phyloP scores from a whole-genome alignment of 2,888 invertebrate species.

The Agrenia bidenticulata region DNA sequence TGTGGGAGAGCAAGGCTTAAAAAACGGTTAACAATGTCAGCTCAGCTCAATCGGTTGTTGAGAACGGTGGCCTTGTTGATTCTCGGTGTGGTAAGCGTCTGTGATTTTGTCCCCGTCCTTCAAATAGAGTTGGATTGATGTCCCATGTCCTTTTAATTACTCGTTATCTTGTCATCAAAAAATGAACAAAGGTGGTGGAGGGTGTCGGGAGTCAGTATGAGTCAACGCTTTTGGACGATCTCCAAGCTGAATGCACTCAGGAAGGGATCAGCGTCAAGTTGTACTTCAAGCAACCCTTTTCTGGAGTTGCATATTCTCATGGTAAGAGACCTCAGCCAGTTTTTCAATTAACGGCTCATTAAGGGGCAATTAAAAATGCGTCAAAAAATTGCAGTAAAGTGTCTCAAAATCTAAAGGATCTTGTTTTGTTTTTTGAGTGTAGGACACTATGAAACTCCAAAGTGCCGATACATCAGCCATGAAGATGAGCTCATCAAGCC shows the following conservation, averaged over 20 bases:
- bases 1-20: too few relatives aligned
- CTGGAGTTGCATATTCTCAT: constrained; percentile 48
- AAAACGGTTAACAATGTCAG: too few relatives aligned
- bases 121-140: too few relatives aligned
- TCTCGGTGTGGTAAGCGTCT: too few relatives aligned
- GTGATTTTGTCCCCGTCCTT: too few relatives aligned
- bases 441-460: constrained; percentile 47
- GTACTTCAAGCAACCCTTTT: constrained; percentile 42
- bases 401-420: not conserved
- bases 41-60: too few relatives aligned
- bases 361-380: not conserved
- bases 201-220: too few relatives aligned
- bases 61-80: too few relatives aligned
- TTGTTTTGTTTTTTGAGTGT: constrained; percentile 1
- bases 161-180: too few relatives aligned
- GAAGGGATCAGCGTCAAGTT: constrained; percentile 49
- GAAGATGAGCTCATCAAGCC: constrained; percentile 18
- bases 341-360: not conserved
- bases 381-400: too few relatives aligned
- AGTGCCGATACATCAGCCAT: constrained; percentile 44
- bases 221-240: constrained; percentile 33
- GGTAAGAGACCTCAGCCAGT: constrained; percentile 31
- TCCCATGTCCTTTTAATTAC: too few relatives aligned
- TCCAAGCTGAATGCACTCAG: constrained; percentile 47
- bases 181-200: too few relatives aligned